Conservation (phyloP, 2,797 vertebrate species). For the Rachycentron canadum region DNA sequence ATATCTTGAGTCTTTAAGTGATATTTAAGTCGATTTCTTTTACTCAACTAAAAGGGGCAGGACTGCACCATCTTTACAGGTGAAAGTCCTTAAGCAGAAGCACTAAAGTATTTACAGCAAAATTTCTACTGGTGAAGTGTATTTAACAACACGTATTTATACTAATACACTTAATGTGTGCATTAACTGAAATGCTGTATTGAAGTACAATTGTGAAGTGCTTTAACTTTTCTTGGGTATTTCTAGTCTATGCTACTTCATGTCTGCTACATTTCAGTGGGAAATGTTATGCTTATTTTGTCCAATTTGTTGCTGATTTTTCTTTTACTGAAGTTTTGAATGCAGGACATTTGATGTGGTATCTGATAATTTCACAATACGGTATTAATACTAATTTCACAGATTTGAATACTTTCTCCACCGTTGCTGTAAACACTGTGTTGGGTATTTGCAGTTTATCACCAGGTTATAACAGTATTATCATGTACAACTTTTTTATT, state of each 20-base stretch:
- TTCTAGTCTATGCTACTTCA: not conserved
- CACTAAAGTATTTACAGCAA: not conserved
- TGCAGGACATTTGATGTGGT: not conserved
- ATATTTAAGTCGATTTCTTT: not conserved
- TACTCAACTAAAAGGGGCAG: not conserved
- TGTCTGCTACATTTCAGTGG: not conserved
- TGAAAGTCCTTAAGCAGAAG: not conserved
- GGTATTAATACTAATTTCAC: not conserved
- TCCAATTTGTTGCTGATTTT: not conserved
- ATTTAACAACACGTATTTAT: not conserved
- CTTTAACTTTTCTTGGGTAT: not conserved
- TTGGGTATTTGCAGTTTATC: not conserved
- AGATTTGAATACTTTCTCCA: not conserved
- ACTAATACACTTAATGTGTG: not conserved
- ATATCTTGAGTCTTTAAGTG: no score
- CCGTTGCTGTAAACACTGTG: not conserved
- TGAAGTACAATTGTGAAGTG: not conserved
- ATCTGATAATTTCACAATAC: not conserved
- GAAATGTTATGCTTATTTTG: not conserved
- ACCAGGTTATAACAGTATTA: no score
- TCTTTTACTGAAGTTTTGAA: not conserved
- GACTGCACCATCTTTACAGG: not conserved
- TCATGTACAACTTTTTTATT: not conserved
- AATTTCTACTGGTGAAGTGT: not conserved
- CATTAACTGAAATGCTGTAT: no score